These are phyloP conservation scores for Catharus ustulatus DNA, from an alignment of 2,797 vertebrate species.

Conservation along the genomic window DNA sequence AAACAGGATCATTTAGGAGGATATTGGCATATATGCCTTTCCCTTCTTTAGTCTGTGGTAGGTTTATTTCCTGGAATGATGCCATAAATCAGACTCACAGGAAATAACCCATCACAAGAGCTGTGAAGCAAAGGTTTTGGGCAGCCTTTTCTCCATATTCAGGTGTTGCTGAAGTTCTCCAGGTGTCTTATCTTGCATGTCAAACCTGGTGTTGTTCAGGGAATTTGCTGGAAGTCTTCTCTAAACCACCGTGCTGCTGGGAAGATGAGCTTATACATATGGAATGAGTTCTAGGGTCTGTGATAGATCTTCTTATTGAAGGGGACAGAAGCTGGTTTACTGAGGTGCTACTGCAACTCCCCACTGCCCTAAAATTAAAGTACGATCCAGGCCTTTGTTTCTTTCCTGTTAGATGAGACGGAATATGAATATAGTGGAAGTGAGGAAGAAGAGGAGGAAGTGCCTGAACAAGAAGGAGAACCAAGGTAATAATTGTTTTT, in stretches of 20 bases:
- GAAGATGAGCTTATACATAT: background rate
- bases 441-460: constrained; percentile 97
- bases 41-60: background rate
- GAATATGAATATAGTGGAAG: constrained; percentile 99
- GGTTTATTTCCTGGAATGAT: background rate
- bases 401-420: constrained; percentile 87
- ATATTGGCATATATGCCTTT: background rate
- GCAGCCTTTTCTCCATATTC: background rate
- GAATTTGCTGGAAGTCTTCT: background rate
- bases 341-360: background rate
- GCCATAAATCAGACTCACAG: background rate
- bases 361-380: background rate
- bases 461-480: constrained; percentile 97
- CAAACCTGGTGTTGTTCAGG: background rate
- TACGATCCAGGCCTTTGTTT: background rate
- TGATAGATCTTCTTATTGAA: background rate
- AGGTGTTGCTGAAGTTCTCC: background rate
- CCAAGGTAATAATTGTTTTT: constrained; percentile 84
- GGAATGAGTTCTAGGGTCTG: background rate
- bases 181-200: background rate
- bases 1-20: background rate
- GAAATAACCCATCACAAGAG: background rate
- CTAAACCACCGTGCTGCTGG: background rate
- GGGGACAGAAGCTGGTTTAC: background rate
- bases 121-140: background rate